Evolutionary conservation across 2,888 invertebrate genomes (phyloP).

Genomic region (Drosophila quinaria): DNA sequence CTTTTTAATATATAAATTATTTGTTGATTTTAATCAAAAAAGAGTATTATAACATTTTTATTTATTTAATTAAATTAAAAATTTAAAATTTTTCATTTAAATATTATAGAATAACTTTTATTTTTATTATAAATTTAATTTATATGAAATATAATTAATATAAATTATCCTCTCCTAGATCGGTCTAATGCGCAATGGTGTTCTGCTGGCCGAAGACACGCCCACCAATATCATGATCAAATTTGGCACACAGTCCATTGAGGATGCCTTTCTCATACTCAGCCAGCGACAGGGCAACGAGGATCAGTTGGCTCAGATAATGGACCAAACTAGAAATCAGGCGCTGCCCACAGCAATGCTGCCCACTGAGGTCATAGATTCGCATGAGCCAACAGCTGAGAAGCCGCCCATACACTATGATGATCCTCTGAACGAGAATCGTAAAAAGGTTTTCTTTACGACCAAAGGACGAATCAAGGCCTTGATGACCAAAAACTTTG

Average conservation of each 20-base stretch:
- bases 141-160: background rate
- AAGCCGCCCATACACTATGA: slow-evolving; percentile 66
- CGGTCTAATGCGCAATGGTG: slow-evolving; percentile 95
- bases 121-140: too few species aligned
- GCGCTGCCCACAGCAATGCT: slow-evolving; percentile 67
- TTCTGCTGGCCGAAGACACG: slow-evolving; percentile 93
- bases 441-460: slow-evolving; percentile 82
- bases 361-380: slow-evolving; percentile 80
- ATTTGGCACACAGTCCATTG: slow-evolving; percentile 91
- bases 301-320: slow-evolving; percentile 77
- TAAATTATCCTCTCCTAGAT: slow-evolving; percentile 87
- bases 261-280: slow-evolving; percentile 94
- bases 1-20: too few species aligned
- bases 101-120: too few species aligned
- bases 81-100: too few species aligned
- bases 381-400: slow-evolving; percentile 61
- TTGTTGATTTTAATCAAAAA: too few species aligned
- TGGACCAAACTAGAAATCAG: slow-evolving; percentile 57
- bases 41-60: too few species aligned
- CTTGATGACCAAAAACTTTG: slow-evolving; percentile 89
- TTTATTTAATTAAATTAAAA: too few species aligned
- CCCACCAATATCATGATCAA: slow-evolving; percentile 90
- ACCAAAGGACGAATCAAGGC: slow-evolving; percentile 87
- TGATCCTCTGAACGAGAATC: slow-evolving; percentile 71
- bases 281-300: slow-evolving; percentile 87